Conservation (phyloP, 2,113 vertebrate genomes). For the Pelmatolapia mariae region DNA sequence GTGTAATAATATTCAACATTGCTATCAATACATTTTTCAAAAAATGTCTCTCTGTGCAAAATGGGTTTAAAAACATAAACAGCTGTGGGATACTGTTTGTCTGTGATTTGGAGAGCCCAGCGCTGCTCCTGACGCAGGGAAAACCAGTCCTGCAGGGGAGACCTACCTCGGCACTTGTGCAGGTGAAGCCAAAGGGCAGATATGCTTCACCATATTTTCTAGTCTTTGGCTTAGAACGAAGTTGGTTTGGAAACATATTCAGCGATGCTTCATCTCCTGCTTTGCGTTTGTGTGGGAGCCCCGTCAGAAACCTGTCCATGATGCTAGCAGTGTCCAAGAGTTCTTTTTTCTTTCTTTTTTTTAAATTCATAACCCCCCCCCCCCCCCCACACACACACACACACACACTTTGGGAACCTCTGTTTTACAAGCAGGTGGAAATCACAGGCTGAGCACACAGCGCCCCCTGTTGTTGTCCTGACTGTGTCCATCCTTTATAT, state of each 20-base stretch:
- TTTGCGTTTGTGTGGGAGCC: accelerated
- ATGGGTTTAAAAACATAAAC: no score
- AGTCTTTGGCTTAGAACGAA: no score
- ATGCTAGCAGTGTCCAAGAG: background rate
- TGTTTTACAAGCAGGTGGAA: background rate
- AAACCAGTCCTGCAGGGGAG: accelerated
- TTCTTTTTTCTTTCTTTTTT: accelerated
- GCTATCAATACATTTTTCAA: no score
- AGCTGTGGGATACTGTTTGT: no score
- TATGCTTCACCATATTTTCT: background rate
- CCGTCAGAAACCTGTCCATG: background rate
- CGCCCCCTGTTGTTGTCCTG: background rate
- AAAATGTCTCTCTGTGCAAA: no score
- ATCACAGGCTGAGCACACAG: background rate
- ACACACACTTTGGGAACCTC: background rate
- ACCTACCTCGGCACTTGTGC: accelerated
- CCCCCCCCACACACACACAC: no score
- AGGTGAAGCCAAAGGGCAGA: background rate
- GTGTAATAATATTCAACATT: no score
- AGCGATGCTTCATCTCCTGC: accelerated
- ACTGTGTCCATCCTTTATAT: background rate
- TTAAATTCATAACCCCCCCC: accelerated
- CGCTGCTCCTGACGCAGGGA: accelerated
- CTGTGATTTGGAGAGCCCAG: accelerated
- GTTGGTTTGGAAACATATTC: no score